Evolutionary conservation across 1,140 invertebrate genomes (phyloP).

Genomic region (Drosophila oshimai): DNA sequence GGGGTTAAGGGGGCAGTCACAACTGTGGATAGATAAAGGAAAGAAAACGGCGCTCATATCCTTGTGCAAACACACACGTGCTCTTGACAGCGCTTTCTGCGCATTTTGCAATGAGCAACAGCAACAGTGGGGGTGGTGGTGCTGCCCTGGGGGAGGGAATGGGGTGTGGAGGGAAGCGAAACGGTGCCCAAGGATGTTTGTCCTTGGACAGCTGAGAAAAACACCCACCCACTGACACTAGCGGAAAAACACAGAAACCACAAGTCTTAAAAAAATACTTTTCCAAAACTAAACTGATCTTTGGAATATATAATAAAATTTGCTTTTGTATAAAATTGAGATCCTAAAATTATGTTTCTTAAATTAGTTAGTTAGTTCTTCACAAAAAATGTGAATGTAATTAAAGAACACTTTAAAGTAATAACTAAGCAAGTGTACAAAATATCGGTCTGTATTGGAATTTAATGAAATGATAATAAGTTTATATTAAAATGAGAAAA

Average conservation of each 20-base stretch:
- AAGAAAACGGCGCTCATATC: slow-evolving; percentile 67
- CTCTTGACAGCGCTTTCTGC: slow-evolving; percentile 76
- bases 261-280: slow-evolving; percentile 4
- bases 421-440: too few species aligned
- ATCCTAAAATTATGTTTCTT: too few species aligned
- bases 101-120: slow-evolving; percentile 65
- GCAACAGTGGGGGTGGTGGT: slow-evolving; percentile 1
- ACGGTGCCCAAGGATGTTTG: slow-evolving; percentile 62
- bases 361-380: too few species aligned
- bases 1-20: neutral
- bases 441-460: too few species aligned
- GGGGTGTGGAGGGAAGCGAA: neutral
- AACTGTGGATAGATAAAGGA: slow-evolving; percentile 44
- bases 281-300: too few species aligned
- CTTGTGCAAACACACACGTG: slow-evolving; percentile 79
- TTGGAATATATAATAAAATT: too few species aligned
- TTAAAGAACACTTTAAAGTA: too few species aligned
- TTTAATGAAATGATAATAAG: too few species aligned
- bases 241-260: neutral
- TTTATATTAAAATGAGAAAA: too few species aligned
- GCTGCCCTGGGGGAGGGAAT: too few species aligned
- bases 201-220: slow-evolving; percentile 19
- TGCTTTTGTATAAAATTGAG: too few species aligned
- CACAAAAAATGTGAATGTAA: too few species aligned
- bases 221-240: neutral